Evolutionary conservation across 1,140 invertebrate genomes (phyloP).

Genomic region (Bombus haemorrhoidalis): DNA sequence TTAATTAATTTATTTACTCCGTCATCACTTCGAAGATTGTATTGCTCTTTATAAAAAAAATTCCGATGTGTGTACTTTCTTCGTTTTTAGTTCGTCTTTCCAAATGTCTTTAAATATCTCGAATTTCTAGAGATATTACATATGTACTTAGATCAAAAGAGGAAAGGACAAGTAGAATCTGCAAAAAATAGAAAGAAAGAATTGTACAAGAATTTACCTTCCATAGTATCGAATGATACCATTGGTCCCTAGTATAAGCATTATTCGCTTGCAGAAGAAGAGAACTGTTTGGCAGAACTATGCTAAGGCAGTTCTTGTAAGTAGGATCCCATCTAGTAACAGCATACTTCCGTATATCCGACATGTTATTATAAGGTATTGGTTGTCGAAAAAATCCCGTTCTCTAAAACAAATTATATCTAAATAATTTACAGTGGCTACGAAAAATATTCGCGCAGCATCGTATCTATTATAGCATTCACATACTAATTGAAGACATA

Average conservation of each 20-base stretch:
- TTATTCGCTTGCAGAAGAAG: constrained; percentile 91
- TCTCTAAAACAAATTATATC: constrained; percentile 84
- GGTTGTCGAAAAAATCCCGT: constrained; percentile 88
- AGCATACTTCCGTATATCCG: constrained; percentile 87
- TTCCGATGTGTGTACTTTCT: no score
- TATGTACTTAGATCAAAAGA: background rate
- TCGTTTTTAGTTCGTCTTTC: no score
- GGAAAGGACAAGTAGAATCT: background rate
- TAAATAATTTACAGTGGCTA: background rate
- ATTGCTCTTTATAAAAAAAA: no score
- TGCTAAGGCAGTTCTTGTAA: constrained; percentile 91
- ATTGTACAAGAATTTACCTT: constrained; percentile 84
- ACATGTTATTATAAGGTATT: constrained; percentile 90
- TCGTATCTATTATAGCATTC: no score
- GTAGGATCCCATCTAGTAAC: constrained; percentile 91
- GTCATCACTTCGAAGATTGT: no score
- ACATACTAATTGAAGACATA: no score
- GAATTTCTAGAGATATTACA: background rate
- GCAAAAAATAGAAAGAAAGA: background rate
- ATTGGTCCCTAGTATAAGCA: constrained; percentile 91
- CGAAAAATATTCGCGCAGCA: no score
- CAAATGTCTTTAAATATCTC: no score
- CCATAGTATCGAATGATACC: constrained; percentile 93
- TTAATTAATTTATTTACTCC: no score
- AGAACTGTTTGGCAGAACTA: constrained; percentile 90